Base-by-base conservation (phyloP, 1,140 invertebrate genomes). In the Drosophila leontia region DNA sequence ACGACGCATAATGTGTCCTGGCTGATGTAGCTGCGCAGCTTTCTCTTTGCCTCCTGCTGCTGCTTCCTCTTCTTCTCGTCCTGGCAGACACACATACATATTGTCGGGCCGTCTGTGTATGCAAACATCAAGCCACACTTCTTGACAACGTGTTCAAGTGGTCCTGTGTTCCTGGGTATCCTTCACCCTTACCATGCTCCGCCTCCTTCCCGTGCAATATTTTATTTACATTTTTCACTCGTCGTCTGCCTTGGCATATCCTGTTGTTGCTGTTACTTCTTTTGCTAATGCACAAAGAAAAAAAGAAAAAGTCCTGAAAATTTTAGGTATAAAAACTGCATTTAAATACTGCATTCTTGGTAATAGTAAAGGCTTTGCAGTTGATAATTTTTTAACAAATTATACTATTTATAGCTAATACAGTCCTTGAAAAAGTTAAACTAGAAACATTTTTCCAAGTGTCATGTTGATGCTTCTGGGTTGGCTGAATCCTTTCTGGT, bases 71-170 rank as follows among this genome's bases (percentile, higher is more conserved):
- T 23, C 37, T 58, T 44, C 44, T 60, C 61, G 48, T 60, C 26
- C 68, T 61, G 77, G 26, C 67, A 70, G 72, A 62, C 84, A 82
- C 51, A 68, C 76, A 64, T 51, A 69, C 65, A 62, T 13, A 50
- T 39, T 15, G 37, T 45, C 68, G 44, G 26, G 34, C 8, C 44
- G 29, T 72, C 29, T 58, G 56, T 72, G 45, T 72, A 34, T 71
- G 69, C 75, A 76, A 39, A 71, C 75, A 82, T 57, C 69, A 51
- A 75, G 75, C 84, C 78, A 78, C 70, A 77, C 81, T 77, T 59
- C 75, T 88, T 88, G 85, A 88, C 84, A 88, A 90, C 84, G 84
- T 88, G 84, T 87, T 90, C 85, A 88, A 88, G 84, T 88, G 85
- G 74, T 79, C 70, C 77, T 72, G 44, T 34, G 67, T 35, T 72